Base-by-base conservation (phyloP, 2,113 vertebrate genomes). In the Phainopepla nitens region DNA sequence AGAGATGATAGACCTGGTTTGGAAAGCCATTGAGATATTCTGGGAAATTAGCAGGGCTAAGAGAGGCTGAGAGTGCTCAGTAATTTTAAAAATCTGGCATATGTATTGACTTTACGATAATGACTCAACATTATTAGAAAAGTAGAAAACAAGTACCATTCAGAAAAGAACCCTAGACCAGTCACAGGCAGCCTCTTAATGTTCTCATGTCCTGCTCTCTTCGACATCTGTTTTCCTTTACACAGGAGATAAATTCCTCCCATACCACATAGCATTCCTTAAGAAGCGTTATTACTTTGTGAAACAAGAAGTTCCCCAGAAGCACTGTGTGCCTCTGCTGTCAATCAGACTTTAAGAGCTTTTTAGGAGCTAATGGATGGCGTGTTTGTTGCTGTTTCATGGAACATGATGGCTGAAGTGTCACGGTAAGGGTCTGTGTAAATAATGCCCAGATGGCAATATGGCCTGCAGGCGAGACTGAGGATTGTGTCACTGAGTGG, bases 211-310 rank as follows among this genome's bases (percentile, higher is more conserved):
- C 54, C 58, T 57, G 28, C 70, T 87, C 41, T n/a, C 19, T 87
- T 87, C 2, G 1, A 87, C 95, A 96, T 96, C 89, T 96, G 91
- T 91, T 96, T 96, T 75, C n/a, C 45, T 87, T 96, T 95, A 93
- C 35, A 76, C 23, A 72, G 91, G 77, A 95, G 73, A 91, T 35
- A 79, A 95, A 97, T 94, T 97, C 91, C 66, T 97, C 57, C 42
- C 89, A 95, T 97, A 91, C 94, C 77, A 85, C 87, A 69, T 4
- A 76, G 33, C 75, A 85, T 95, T 96, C 87, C 81, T 91, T 69
- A n/a, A 78, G 65, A 58, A 86, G 82, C 80, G 82, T 66, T 93
- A 50, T 41, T 95, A 53, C 57, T 93, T 2, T 3, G 50, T 88
- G 78, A 82, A 93, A 82, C 45, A 93, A 91, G 78, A 89, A 69